phyloP scores from a whole-genome alignment of 1,140 invertebrate species.

The Trigoniulus corallinus region DNA sequence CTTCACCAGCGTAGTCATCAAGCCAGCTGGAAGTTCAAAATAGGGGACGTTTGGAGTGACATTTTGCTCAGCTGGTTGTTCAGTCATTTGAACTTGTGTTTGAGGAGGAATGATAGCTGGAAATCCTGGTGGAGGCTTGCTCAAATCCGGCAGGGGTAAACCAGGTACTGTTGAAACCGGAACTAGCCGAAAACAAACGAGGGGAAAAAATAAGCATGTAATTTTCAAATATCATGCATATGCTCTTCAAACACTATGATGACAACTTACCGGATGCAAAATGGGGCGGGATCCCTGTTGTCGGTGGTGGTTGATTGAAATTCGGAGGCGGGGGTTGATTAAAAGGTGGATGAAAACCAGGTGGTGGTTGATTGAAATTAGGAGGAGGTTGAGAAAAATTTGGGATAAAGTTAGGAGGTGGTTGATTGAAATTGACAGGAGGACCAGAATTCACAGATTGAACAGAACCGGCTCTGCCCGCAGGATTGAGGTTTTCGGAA shows the following conservation, averaged over 20 bases:
- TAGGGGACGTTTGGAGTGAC: conserved; percentile 82
- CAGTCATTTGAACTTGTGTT: conserved; percentile 28
- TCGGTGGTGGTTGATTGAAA: conserved; percentile 12
- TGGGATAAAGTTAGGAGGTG: conserved; percentile 8
- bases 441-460: not conserved
- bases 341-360: conserved; percentile 10
- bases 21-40: conserved; percentile 85
- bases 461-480: too few relatives aligned
- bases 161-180: too few relatives aligned
- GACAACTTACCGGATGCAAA: not conserved
- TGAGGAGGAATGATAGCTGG: conserved; percentile 19
- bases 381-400: conserved; percentile 12
- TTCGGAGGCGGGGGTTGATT: conserved; percentile 16
- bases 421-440: conserved; percentile 1
- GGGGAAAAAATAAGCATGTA: not conserved
- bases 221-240: not conserved
- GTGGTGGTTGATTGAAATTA: conserved; percentile 9
- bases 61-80: conserved; percentile 28
- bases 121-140: conserved; percentile 67
- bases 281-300: not conserved
- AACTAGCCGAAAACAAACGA: too few relatives aligned
- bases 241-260: not conserved
- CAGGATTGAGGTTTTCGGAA: too few relatives aligned
- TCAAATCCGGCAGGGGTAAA: conserved; percentile 51
- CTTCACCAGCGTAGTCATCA: conserved; percentile 87